Percentiles rank a stretch among this genome's conserved stretches.
These are phyloP conservation scores for Acipenser oxyrinchus DNA, from an alignment of 2,797 vertebrate genomes.

Conservation along the genomic window DNA sequence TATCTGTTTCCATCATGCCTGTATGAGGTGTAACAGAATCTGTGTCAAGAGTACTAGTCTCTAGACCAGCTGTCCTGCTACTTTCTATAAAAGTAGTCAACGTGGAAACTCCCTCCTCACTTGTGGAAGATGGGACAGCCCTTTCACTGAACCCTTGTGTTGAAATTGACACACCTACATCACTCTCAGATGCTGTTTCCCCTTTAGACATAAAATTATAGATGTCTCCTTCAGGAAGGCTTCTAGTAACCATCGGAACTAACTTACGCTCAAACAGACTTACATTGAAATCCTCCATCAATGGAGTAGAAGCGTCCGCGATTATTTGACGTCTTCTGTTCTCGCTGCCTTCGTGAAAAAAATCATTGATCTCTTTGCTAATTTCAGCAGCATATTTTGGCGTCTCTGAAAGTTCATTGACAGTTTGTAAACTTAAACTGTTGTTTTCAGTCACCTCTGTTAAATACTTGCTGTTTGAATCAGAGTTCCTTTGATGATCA, in stretches of 20 bases:
- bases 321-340: not conserved
- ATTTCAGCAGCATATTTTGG: too few species aligned
- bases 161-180: not conserved
- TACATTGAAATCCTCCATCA: not conserved
- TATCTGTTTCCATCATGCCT: too few species aligned
- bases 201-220: not conserved
- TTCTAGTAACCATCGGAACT: not conserved
- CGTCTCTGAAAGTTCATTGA: too few species aligned
- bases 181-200: not conserved
- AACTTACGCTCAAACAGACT: not conserved
- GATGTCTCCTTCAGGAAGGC: conserved; percentile 3
- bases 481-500: too few species aligned
- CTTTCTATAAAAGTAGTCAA: too few species aligned
- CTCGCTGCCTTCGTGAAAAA: not conserved
- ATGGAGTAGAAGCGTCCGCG: not conserved
- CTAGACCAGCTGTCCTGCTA: too few species aligned
- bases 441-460: too few species aligned
- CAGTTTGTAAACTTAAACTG: too few species aligned
- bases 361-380: too few species aligned
- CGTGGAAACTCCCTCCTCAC: not conserved
- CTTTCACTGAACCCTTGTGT: not conserved
- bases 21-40: too few species aligned
- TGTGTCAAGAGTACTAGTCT: too few species aligned
- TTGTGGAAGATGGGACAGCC: not conserved
- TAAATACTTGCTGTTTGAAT: too few species aligned